A percentile compares a stretch with the other conserved stretches of the same genome.
Conservation (phyloP, 2,113 vertebrate species). For the Haemorhous mexicanus region DNA sequence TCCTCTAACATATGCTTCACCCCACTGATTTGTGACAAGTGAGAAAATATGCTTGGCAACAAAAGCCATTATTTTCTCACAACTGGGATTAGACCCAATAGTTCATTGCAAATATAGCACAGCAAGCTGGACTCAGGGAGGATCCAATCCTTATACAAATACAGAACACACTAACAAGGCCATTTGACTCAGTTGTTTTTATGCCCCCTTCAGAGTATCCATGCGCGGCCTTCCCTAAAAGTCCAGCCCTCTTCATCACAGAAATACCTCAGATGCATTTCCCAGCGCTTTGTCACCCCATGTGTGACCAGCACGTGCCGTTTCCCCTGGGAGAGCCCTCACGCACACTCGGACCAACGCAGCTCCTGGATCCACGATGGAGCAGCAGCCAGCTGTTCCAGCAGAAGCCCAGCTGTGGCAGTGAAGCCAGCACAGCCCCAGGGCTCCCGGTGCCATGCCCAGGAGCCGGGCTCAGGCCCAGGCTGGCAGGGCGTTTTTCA, state of each 20-base stretch:
- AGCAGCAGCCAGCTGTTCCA: rapidly evolving
- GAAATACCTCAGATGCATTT: background rate
- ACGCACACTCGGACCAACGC: rapidly evolving
- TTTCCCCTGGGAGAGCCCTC: background rate
- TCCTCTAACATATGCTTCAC: constrained; percentile 8
- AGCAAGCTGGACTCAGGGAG: background rate
- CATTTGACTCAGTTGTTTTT: background rate
- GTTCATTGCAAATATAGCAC: constrained; percentile 27
- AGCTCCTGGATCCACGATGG: rapidly evolving
- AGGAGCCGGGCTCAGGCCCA: background rate
- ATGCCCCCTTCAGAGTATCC: background rate
- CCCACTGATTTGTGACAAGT: constrained; percentile 24
- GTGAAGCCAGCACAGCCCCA: background rate
- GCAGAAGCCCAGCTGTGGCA: background rate
- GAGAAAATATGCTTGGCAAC: constrained; percentile 48
- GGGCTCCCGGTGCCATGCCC: rapidly evolving
- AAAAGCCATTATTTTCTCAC: constrained; percentile 40
- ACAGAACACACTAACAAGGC: background rate
- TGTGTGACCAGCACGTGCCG: rapidly evolving
- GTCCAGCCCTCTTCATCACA: background rate
- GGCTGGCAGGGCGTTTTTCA: background rate
- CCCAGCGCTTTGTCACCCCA: background rate
- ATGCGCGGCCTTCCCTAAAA: background rate
- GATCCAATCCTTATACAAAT: background rate
- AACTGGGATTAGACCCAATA: constrained; percentile 41